These are phyloP conservation scores for Eulacestoma nigropectus DNA, from an alignment of 2,113 vertebrate species.

Conservation along the genomic window DNA sequence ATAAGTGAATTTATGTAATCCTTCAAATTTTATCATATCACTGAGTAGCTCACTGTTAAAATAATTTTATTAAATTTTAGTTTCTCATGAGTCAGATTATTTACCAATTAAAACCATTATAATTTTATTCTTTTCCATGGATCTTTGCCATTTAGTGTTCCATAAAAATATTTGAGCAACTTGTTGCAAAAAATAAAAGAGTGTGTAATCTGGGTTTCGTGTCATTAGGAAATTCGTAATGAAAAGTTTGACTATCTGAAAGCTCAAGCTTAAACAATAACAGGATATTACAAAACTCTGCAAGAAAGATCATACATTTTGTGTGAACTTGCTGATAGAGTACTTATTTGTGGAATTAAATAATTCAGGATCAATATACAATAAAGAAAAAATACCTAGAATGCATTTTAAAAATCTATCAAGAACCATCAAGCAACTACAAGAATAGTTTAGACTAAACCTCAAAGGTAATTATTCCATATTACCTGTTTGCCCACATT, in stretches of 20 bases:
- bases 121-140: not conserved
- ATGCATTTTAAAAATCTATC: not conserved
- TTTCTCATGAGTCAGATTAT: not conserved
- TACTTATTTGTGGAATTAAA: not conserved
- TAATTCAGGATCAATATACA: not conserved
- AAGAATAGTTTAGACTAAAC: not conserved
- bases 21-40: not conserved
- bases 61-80: not conserved
- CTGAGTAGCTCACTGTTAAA: not conserved
- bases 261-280: not conserved
- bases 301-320: not conserved
- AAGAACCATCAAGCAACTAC: not conserved
- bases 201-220: not conserved
- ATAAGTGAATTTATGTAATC: accelerated
- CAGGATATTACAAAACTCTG: not conserved
- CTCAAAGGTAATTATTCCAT: not conserved
- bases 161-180: not conserved
- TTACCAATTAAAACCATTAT: not conserved
- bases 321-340: not conserved
- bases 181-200: not conserved
- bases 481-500: not conserved
- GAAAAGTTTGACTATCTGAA: not conserved
- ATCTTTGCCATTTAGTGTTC: not conserved
- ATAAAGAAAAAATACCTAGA: not conserved
- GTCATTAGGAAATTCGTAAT: not conserved